phyloP scores from a whole-genome alignment of 1,140 invertebrate species.

The Cryptotermes secundus region DNA sequence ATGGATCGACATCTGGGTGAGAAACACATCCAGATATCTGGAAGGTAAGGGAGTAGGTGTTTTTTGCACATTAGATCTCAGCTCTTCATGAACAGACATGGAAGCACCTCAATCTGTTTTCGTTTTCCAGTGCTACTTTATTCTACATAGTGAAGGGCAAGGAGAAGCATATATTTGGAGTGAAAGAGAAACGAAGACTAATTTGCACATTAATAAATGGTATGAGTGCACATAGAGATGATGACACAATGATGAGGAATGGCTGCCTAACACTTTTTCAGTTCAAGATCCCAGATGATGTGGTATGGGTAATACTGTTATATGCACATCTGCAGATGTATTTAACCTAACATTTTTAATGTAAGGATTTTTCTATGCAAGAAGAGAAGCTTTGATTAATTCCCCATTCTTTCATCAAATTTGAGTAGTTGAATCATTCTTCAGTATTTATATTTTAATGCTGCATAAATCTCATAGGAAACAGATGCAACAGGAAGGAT shows the following conservation, averaged over 20 bases:
- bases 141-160: constrained; percentile 92
- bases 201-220: constrained; percentile 79
- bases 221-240: constrained; percentile 80
- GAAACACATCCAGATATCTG: constrained; percentile 90
- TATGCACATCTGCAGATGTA: too few species aligned
- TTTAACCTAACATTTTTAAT: too few species aligned
- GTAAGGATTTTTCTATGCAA: too few species aligned
- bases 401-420: too few species aligned
- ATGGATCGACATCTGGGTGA: constrained; percentile 82
- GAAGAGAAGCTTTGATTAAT: too few species aligned
- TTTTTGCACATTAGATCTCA: too few species aligned
- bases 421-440: too few species aligned
- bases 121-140: constrained; percentile 75
- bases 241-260: constrained; percentile 93
- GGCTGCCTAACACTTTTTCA: constrained; percentile 92
- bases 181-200: constrained; percentile 72
- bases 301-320: constrained; percentile 63
- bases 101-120: background rate
- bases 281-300: constrained; percentile 92
- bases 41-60: constrained; percentile 60
- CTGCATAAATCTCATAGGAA: too few species aligned
- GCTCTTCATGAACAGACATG: too few species aligned
- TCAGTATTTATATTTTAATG: too few species aligned
- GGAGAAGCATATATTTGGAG: constrained; percentile 63
- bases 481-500: too few species aligned